Evolutionary conservation across 1,140 invertebrate genomes (phyloP).

Genomic region (Bicyclus anynana): DNA sequence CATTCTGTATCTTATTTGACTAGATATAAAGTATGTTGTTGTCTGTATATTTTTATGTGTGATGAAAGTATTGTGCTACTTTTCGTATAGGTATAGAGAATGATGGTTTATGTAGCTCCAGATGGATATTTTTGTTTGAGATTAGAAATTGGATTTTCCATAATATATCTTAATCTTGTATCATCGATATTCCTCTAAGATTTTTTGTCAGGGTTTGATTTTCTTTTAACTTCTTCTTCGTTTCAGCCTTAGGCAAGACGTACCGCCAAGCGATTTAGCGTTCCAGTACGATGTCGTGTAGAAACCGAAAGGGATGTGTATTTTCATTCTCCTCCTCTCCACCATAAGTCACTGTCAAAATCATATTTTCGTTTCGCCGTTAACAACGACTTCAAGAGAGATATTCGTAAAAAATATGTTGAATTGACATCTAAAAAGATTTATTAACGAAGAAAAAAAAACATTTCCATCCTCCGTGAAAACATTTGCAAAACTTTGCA

Average conservation of each 20-base stretch:
- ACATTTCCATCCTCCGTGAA: background rate
- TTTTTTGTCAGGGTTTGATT: background rate
- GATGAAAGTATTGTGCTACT: background rate
- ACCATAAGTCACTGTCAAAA: too few relatives aligned
- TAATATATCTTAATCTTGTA: constrained; percentile 15
- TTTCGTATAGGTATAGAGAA: constrained; percentile 13
- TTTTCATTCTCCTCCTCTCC: too few relatives aligned
- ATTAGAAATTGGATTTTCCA: constrained; percentile 39
- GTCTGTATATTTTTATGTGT: background rate
- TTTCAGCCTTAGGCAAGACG: too few relatives aligned
- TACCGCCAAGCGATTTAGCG: too few relatives aligned
- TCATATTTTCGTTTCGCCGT: too few relatives aligned
- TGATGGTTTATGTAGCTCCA: constrained; percentile 19
- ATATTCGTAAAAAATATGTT: too few relatives aligned
- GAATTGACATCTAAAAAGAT: background rate
- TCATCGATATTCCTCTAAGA: background rate
- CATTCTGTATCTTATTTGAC: background rate
- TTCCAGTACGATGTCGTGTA: too few relatives aligned
- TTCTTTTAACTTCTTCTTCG: too few relatives aligned
- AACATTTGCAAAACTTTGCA: constrained; percentile 7
- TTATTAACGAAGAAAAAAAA: background rate
- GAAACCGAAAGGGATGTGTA: too few relatives aligned
- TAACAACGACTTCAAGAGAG: too few relatives aligned
- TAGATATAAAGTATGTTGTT: background rate
- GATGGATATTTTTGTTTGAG: constrained; percentile 36